Percentiles rank a stretch among this genome's conserved stretches.
Conservation (phyloP, 2,888 invertebrate genomes). For the Trissolcus japonicus region DNA sequence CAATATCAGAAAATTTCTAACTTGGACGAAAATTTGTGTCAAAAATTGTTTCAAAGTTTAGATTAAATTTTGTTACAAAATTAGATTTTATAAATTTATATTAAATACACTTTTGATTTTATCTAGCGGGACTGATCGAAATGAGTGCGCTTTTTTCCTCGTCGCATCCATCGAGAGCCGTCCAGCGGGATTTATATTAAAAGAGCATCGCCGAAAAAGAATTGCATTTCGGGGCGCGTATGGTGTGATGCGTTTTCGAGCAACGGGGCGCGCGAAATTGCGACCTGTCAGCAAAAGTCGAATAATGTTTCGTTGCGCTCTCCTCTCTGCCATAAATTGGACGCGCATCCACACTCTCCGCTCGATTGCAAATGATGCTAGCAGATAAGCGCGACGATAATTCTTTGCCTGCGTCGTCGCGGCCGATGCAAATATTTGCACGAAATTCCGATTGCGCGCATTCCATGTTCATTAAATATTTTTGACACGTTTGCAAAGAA, state of each 20-base stretch:
- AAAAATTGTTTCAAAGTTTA: too few relatives aligned
- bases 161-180: neutral
- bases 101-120: neutral
- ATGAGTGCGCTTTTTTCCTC: neutral
- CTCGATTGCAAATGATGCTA: constrained; percentile 37
- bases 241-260: neutral
- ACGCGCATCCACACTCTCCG: constrained; percentile 16
- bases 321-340: constrained; percentile 25
- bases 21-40: too few relatives aligned
- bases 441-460: constrained; percentile 47
- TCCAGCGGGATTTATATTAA: constrained; percentile 8
- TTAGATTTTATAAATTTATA: too few relatives aligned
- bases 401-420: constrained; percentile 40
- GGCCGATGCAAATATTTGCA: constrained; percentile 40
- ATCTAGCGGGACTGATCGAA: neutral
- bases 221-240: constrained; percentile 1
- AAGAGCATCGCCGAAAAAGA: constrained; percentile 1
- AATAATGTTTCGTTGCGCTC: constrained; percentile 24
- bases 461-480: constrained; percentile 7
- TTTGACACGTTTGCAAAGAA: neutral
- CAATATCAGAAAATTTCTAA: too few relatives aligned
- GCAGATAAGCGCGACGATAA: constrained; percentile 42
- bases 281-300: constrained; percentile 24
- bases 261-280: constrained; percentile 12
- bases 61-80: too few relatives aligned